phyloP scores from a whole-genome alignment of 2,797 vertebrate genomes.

The Oreortyx pictus region DNA sequence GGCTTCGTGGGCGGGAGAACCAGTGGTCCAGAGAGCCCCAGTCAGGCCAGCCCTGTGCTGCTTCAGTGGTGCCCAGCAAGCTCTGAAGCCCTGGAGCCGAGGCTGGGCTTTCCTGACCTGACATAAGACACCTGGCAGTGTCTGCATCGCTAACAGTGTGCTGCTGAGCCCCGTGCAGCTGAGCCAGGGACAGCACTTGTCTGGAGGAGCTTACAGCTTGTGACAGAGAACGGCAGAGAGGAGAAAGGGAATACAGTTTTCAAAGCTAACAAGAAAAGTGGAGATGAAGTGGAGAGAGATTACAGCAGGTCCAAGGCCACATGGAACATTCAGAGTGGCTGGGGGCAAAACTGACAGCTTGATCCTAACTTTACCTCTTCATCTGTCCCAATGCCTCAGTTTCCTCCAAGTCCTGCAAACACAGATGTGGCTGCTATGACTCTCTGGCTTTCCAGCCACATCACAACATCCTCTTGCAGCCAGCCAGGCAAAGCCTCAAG shows the following conservation, averaged over 20 bases:
- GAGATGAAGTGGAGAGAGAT: neutral
- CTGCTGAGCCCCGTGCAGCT: neutral
- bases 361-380: neutral
- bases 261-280: neutral
- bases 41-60: fast-evolving
- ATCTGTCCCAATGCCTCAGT: neutral
- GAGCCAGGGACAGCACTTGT: neutral
- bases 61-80: neutral
- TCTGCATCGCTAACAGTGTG: neutral
- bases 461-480: neutral
- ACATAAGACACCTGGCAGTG: neutral
- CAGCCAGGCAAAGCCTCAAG: neutral
- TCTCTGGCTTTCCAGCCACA: neutral
- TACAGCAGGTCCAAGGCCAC: neutral
- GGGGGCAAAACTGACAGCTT: neutral
- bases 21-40: fast-evolving
- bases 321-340: neutral
- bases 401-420: neutral
- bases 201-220: neutral
- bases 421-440: fast-evolving
- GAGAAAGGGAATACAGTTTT: neutral
- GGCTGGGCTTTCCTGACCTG: neutral
- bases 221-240: neutral
- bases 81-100: fast-evolving
- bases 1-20: fast-evolving